Conservation (phyloP, 2,113 vertebrate species). For the Brachirus orientalis region DNA sequence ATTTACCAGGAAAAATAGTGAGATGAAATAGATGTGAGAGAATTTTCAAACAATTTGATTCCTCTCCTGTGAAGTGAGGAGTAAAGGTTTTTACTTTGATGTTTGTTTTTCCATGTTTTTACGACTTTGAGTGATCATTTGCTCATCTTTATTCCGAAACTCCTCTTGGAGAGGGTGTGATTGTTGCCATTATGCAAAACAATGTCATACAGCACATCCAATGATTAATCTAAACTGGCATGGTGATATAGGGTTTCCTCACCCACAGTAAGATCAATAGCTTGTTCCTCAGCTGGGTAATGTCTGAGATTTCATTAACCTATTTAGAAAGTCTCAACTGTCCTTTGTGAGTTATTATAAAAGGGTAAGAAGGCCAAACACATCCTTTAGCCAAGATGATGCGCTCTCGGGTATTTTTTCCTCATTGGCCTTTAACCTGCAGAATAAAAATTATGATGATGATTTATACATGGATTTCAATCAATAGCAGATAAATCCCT, state of each 20-base stretch:
- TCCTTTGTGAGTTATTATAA: constrained; percentile 78
- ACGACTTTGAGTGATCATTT: constrained; percentile 69
- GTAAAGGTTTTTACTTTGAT: constrained; percentile 51
- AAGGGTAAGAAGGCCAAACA: constrained; percentile 74
- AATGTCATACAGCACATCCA: constrained; percentile 68
- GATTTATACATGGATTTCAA: constrained; percentile 65
- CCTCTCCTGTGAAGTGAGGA: constrained; percentile 44
- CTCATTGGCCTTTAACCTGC: constrained; percentile 39
- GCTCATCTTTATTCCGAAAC: constrained; percentile 68
- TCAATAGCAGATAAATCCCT: constrained; percentile 68
- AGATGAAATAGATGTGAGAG: constrained; percentile 57
- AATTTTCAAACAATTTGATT: constrained; percentile 62
- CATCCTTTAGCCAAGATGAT: constrained; percentile 68
- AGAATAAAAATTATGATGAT: constrained; percentile 64
- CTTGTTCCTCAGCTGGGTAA: constrained; percentile 69
- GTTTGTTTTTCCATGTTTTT: constrained; percentile 44
- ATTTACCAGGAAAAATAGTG: constrained; percentile 58
- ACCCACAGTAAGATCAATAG: constrained; percentile 73
- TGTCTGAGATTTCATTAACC: constrained; percentile 84
- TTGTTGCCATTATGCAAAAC: constrained; percentile 58
- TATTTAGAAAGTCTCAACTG: constrained; percentile 74
- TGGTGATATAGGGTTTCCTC: constrained; percentile 76
- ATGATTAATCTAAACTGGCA: constrained; percentile 80
- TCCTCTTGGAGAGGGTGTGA: constrained; percentile 62
- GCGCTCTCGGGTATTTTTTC: constrained; percentile 55